Percentiles rank a stretch among this genome's conserved stretches.
These are phyloP conservation scores for Colaptes auratus DNA, from an alignment of 2,113 vertebrate genomes.

Conservation along the genomic window DNA sequence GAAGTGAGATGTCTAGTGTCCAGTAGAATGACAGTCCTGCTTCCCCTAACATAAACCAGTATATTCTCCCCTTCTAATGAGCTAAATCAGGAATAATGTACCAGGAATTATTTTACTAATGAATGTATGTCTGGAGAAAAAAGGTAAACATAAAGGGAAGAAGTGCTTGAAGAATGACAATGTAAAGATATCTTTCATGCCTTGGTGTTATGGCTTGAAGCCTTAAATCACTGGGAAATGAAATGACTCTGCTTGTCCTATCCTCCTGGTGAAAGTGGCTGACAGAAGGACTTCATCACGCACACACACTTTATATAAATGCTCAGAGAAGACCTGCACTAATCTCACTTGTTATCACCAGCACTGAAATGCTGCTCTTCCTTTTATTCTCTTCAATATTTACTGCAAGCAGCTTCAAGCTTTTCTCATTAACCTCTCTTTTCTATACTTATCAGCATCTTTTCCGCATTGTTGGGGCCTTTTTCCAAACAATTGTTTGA, in stretches of 20 bases:
- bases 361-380: slow-evolving; percentile 81
- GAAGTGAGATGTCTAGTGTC: not conserved
- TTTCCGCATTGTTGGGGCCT: slow-evolving; percentile 75
- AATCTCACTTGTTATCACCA: slow-evolving; percentile 70
- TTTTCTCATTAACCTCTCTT: slow-evolving; percentile 76
- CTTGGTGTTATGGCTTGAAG: not conserved
- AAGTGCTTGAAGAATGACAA: not conserved
- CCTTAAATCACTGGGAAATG: not conserved
- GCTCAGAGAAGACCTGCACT: not conserved
- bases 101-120: not conserved
- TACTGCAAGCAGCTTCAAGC: slow-evolving; percentile 76
- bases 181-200: not conserved
- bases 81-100: not conserved
- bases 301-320: not conserved
- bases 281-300: not conserved
- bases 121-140: not conserved
- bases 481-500: slow-evolving; percentile 82
- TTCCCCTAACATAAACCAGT: not conserved
- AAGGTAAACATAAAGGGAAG: not conserved
- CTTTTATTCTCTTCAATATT: slow-evolving; percentile 75
- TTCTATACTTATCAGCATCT: slow-evolving; percentile 83
- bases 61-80: not conserved
- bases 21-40: not conserved
- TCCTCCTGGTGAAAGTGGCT: not conserved
- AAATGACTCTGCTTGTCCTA: not conserved